Base-by-base conservation (phyloP, 64 coral and sea anemone species). In the Pocillopora damicornis region DNA sequence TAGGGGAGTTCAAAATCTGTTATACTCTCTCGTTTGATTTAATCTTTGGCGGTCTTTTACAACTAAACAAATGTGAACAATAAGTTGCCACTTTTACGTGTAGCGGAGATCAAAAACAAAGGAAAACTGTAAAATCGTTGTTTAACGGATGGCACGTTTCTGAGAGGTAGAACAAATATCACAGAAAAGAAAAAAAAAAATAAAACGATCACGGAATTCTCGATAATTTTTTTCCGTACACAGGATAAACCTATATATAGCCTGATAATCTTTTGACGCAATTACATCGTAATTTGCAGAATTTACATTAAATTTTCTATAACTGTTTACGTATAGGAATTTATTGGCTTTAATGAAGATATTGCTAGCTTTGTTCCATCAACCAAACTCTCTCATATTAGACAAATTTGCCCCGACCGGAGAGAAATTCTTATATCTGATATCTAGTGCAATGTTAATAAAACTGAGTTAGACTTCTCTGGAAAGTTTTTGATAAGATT, bases 1-100 rank as follows among this genome's bases (percentile, higher is more conserved):
- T 15, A 59, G 22, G n/a, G 4, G n/a, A 23, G 61, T 36, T 6
- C 6, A 63, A 81, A 63, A 81, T 63, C 59, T 60, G 57, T 60
- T 60, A 12, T 79, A 20, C 1, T 51, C 56, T 1, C 51, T 20
- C 9, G 9, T 77, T 77, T 42, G 42, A 37, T 77, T 56, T 79
- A 79, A 79, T 60, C 18, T 79, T 79, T 79, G 20, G 77, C 77
- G 77, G 77, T 60, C 22, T 60, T n/a, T 61, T 13, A 26, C 59
- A 25, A 1, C 57, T 25, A 22, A 57, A 67, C 59, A 62, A 81
- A 25, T 34, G 15, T 6, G 1, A 83, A 67, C 80, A 83, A 83
- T 66, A 56, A 36, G 0, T 83, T 68, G 15, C 34, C 36, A 68
- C 36, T 11, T 17, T 71, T 37, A 38, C 37, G 61, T 83, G 37